These are phyloP conservation scores for Neodontobutis hainanensis DNA, from an alignment of 2,113 vertebrate genomes.

Conservation along the genomic window DNA sequence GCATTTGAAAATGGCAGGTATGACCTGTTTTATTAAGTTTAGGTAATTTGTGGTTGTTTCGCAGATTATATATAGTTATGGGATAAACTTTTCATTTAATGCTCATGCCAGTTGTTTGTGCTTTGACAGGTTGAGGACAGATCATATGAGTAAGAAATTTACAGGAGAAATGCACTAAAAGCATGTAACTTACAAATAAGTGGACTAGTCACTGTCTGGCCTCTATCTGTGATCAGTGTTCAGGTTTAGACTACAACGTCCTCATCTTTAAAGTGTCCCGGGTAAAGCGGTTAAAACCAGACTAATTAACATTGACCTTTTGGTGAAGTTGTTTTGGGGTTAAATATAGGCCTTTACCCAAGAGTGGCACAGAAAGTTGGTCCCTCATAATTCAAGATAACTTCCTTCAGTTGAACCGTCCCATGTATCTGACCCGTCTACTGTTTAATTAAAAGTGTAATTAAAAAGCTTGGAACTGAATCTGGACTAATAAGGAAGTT, in stretches of 20 bases:
- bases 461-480: slow-evolving; percentile 44
- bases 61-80: not conserved
- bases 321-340: slow-evolving; percentile 1
- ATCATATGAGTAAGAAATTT: not conserved
- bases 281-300: not conserved
- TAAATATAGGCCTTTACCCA: not conserved
- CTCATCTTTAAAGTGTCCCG: not conserved
- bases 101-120: not conserved
- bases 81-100: not conserved
- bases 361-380: not conserved
- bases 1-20: no score
- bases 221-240: slow-evolving; percentile 27
- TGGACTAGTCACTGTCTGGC: slow-evolving; percentile 1
- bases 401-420: slow-evolving; percentile 36
- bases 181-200: not conserved
- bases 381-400: slow-evolving; percentile 28
- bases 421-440: slow-evolving; percentile 15
- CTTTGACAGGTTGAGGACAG: no score
- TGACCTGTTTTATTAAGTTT: no score
- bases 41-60: not conserved
- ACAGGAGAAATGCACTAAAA: not conserved
- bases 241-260: not conserved
- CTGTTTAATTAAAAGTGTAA: slow-evolving; percentile 58
- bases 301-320: slow-evolving; percentile 14
- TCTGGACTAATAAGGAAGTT: slow-evolving; percentile 37